Evolutionary conservation across 2,888 invertebrate genomes (phyloP).

Genomic region (Noctua janthe): DNA sequence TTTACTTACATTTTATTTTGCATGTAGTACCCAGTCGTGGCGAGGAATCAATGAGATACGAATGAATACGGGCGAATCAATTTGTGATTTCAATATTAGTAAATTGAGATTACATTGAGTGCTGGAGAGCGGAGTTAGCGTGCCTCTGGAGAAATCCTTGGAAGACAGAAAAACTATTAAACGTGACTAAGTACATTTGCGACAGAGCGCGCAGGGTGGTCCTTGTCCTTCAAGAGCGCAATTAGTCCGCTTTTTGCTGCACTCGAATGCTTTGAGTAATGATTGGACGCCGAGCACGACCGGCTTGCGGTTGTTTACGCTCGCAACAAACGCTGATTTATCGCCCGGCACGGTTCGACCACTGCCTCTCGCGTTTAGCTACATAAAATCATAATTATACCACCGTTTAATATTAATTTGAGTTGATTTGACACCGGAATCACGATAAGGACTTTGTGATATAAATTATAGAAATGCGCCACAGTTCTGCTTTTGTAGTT

Average conservation of each 20-base stretch:
- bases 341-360: slow-evolving; percentile 70
- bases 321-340: slow-evolving; percentile 87
- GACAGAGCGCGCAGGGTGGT: slow-evolving; percentile 83
- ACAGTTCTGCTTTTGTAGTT: slow-evolving; percentile 41
- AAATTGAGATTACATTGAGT: slow-evolving; percentile 47
- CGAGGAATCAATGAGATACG: slow-evolving; percentile 50
- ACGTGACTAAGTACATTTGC: slow-evolving; percentile 88
- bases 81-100: slow-evolving; percentile 51
- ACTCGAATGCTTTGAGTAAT: slow-evolving; percentile 87
- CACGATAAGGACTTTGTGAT: slow-evolving; percentile 57
- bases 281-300: slow-evolving; percentile 81
- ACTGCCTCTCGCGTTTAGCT: slow-evolving; percentile 72
- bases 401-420: slow-evolving; percentile 69
- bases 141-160: slow-evolving; percentile 69
- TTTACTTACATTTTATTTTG: slow-evolving; percentile 70
- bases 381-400: slow-evolving; percentile 75
- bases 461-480: slow-evolving; percentile 50
- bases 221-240: slow-evolving; percentile 89
- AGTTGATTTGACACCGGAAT: slow-evolving; percentile 68
- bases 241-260: slow-evolving; percentile 89
- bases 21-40: slow-evolving; percentile 56
- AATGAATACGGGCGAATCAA: slow-evolving; percentile 30
- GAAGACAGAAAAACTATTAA: slow-evolving; percentile 85
- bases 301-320: slow-evolving; percentile 84
- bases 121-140: slow-evolving; percentile 30